Evolutionary conservation across 2,113 vertebrate species (phyloP).

Genomic region (Thymallus thymallus): DNA sequence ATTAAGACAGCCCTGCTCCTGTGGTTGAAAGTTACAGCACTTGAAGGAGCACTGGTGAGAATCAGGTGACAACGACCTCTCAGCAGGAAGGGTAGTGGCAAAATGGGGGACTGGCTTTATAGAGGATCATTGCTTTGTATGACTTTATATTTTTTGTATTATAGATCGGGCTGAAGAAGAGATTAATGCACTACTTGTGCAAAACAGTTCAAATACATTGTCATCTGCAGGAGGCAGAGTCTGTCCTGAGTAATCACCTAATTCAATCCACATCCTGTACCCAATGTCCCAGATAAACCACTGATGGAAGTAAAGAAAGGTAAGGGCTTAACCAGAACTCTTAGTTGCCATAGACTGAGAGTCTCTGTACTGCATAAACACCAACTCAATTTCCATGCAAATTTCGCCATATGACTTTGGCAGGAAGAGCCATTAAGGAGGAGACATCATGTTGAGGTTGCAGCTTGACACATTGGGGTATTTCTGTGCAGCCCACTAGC

Average conservation of each 20-base stretch:
- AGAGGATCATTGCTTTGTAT: too few relatives aligned
- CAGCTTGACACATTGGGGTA: conserved; percentile 55
- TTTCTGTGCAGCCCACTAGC: conserved; percentile 17
- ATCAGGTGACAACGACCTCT: too few relatives aligned
- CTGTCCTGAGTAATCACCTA: neutral
- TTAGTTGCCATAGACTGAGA: neutral
- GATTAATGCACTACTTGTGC: too few relatives aligned
- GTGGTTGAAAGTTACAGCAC: conserved; percentile 27
- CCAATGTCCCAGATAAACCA: neutral
- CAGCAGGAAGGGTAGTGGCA: too few relatives aligned
- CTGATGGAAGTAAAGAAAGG: too few relatives aligned
- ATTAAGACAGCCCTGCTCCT: conserved; percentile 39
- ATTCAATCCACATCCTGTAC: neutral
- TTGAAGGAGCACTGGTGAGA: too few relatives aligned
- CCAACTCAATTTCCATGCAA: conserved; percentile 54
- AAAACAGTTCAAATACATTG: too few relatives aligned
- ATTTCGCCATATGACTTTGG: conserved; percentile 24
- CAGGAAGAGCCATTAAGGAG: conserved; percentile 19
- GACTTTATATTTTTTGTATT: too few relatives aligned
- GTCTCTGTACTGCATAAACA: neutral
- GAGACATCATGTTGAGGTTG: conserved; percentile 60
- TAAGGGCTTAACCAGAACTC: too few relatives aligned
- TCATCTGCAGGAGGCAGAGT: too few relatives aligned
- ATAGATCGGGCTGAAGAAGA: too few relatives aligned
- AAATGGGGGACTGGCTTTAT: too few relatives aligned